A percentile compares a stretch with the other conserved stretches of the same genome.
Conservation (phyloP, 1,140 invertebrate species). For the Temnothorax longispinosus region DNA sequence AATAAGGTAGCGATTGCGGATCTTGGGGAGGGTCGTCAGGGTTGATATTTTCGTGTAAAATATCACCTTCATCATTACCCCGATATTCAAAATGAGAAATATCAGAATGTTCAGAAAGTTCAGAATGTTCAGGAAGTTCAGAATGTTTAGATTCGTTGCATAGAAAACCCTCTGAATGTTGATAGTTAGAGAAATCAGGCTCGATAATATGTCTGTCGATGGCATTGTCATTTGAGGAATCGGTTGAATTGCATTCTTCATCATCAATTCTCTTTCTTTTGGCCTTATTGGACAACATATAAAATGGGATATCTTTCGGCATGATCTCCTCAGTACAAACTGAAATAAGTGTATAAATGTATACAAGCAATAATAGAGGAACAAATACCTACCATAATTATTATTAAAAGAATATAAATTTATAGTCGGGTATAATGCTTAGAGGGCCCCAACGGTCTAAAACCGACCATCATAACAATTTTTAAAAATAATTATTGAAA, state of each 20-base stretch:
- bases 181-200: background rate
- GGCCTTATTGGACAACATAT: conserved; percentile 1
- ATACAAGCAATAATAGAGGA: background rate
- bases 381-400: background rate
- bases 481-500: too few species aligned
- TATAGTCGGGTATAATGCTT: background rate
- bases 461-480: too few species aligned
- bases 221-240: background rate
- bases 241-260: background rate
- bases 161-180: background rate
- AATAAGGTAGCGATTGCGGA: background rate
- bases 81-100: background rate
- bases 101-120: background rate
- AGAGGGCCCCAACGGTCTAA: too few species aligned
- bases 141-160: background rate
- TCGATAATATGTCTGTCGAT: background rate
- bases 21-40: background rate
- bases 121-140: background rate
- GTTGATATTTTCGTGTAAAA: background rate
- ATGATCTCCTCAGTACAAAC: background rate
- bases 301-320: conserved; percentile 18
- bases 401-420: background rate
- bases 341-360: background rate
- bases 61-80: background rate
- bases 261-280: conserved; percentile 15